Base-by-base conservation (phyloP, 2,797 vertebrate genomes). In the Centroberyx gerrardi region DNA sequence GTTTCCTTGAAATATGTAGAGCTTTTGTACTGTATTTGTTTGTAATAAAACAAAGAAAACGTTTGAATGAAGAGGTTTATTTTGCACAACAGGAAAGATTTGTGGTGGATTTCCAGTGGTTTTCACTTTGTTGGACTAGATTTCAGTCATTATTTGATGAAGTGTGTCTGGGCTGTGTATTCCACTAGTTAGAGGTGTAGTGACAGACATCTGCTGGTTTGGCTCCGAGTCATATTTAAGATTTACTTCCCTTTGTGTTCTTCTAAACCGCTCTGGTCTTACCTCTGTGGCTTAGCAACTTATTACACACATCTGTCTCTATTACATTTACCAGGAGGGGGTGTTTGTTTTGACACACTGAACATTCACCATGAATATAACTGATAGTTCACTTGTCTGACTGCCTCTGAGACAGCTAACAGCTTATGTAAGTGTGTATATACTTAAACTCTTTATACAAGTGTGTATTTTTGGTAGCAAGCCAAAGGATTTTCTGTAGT, bases 31-130 rank as follows among this genome's bases (percentile, higher is more conserved):
- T 78, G 76, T 76, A 76, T 89, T 91, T 93, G 87, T 92, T 93
- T 92, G 76, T 91, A 90, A 91, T 91, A 92, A 93, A 92, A 91
- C 86, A 82, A 86, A 76, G 65, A 80, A 82, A 74, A 58, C 3
- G 1, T 73, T 71, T 46, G n/a, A 49, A 42, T 64, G 56, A 76
- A 56, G 31, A 36, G 15, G 36, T 75, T 5, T 85, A 12, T 78
- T 70, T 72, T 38, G 31, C 2, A 49, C 6, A 51, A n/a, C 28
- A 22, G 14, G 2, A 5, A 33, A 12, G 12, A 27, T 22, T 63
- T 13, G 7, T 55, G 22, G 27, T 5, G 10, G 18, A 52, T 52
- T 10, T 22, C 18, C 8, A 9, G n/a, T n/a, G 3, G n/a, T n/a
- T 65, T 49, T n/a, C 0, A 2, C 22, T 66, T 54, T 7, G 31